phyloP scores from a whole-genome alignment of 2,113 vertebrate genomes.

The Diglossa brunneiventris region DNA sequence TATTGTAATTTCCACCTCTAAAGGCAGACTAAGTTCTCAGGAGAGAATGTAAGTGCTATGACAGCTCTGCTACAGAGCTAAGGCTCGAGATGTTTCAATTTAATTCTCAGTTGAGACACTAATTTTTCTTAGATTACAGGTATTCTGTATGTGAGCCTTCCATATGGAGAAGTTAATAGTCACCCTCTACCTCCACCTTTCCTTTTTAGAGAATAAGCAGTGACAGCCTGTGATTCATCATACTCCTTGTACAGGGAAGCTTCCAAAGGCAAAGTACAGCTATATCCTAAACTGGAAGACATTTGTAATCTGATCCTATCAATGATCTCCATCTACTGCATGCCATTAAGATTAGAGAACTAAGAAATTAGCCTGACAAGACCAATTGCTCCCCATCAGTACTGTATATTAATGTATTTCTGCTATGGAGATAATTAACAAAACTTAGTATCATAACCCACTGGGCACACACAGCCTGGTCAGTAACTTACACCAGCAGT shows the following conservation, averaged over 20 bases:
- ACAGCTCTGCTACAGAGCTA: neutral
- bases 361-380: neutral
- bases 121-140: neutral
- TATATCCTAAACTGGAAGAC: neutral
- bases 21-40: neutral
- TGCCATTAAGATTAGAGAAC: neutral
- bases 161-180: neutral
- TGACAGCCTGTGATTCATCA: neutral
- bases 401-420: neutral
- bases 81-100: neutral
- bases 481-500: neutral
- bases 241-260: neutral
- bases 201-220: neutral
- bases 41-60: neutral
- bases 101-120: fast-evolving
- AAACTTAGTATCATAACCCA: neutral
- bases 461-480: fast-evolving
- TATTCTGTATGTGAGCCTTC: neutral
- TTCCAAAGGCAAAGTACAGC: neutral
- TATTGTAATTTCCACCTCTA: neutral
- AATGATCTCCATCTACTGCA: neutral
- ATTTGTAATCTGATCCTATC: neutral
- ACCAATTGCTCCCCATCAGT: neutral
- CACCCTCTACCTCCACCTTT: neutral
- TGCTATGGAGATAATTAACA: neutral